A percentile compares a stretch with the other conserved stretches of the same genome.
phyloP scores from a whole-genome alignment of 2,888 invertebrate species.

The Tinea semifulvella region DNA sequence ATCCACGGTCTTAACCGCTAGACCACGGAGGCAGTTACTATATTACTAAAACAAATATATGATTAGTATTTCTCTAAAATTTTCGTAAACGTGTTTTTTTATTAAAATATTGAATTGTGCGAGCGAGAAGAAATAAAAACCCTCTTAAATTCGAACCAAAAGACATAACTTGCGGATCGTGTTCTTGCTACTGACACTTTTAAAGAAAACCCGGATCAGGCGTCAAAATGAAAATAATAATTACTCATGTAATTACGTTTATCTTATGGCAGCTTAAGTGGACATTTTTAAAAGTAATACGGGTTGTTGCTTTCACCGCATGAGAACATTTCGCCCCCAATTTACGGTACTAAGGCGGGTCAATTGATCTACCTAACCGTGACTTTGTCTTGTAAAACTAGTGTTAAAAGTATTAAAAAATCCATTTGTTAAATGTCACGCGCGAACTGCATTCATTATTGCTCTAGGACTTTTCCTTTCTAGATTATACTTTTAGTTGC shows the following conservation, averaged over 20 bases:
- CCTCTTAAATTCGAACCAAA: too few relatives aligned
- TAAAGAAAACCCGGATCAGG: neutral
- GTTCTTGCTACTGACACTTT: neutral
- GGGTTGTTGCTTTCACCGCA: conserved; percentile 7
- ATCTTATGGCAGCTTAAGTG: conserved; percentile 6
- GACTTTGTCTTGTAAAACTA: neutral
- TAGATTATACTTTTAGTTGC: too few relatives aligned
- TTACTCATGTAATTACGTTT: neutral
- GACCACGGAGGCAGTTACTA: too few relatives aligned
- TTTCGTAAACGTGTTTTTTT: too few relatives aligned
- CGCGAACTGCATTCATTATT: too few relatives aligned
- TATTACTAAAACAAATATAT: too few relatives aligned
- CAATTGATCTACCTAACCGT: conserved; percentile 3
- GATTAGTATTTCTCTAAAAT: too few relatives aligned
- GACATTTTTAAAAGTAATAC: neutral
- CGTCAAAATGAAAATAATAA: conserved; percentile 4
- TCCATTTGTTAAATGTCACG: neutral
- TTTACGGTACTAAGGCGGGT: neutral
- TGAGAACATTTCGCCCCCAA: conserved; percentile 11
- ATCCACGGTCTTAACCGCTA: too few relatives aligned
- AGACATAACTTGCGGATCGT: too few relatives aligned
- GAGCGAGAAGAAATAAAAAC: too few relatives aligned
- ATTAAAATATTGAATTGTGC: too few relatives aligned
- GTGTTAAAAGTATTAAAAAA: conserved; percentile 5
- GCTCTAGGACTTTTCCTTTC: too few relatives aligned